Percentiles rank a stretch among this genome's conserved stretches.
Evolutionary conservation across 2,888 invertebrate species (phyloP).

Genomic region (Andrena bicolor): DNA sequence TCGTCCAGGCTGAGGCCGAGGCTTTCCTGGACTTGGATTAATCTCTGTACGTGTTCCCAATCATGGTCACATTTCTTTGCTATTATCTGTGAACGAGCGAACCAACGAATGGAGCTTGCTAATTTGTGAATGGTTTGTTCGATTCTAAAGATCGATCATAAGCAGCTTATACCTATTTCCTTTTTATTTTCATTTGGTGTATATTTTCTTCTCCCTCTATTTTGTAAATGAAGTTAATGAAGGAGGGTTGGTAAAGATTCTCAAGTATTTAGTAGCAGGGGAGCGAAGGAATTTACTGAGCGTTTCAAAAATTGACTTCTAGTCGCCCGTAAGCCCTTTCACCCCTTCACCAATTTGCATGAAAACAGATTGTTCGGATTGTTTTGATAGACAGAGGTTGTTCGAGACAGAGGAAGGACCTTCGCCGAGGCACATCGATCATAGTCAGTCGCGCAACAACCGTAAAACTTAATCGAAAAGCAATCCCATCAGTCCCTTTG

Average conservation of each 20-base stretch:
- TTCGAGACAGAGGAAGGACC: background rate
- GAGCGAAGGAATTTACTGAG: background rate
- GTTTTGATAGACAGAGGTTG: conserved; percentile 9
- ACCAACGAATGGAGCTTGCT: background rate
- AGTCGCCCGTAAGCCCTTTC: background rate
- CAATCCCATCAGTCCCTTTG: conserved; percentile 34
- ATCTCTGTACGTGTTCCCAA: conserved; percentile 89
- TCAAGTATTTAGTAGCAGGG: background rate
- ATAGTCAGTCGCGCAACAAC: conserved; percentile 30
- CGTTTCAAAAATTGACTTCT: background rate
- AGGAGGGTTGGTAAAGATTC: background rate
- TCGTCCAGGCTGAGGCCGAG: conserved; percentile 88
- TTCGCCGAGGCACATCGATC: conserved; percentile 43
- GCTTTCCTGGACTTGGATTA: conserved; percentile 91
- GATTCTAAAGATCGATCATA: background rate
- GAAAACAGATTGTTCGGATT: conserved; percentile 2
- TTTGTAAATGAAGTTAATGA: no score
- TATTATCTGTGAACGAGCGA: conserved; percentile 86
- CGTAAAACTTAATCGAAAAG: conserved; percentile 46
- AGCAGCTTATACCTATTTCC: no score
- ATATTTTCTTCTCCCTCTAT: background rate
- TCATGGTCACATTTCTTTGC: conserved; percentile 88
- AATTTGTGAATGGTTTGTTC: background rate
- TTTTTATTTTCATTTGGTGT: background rate
- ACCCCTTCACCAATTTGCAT: background rate